Evolutionary conservation across 2,888 invertebrate species (phyloP), one percentile per base, ranked within the genome.

Genomic region (Platycheirus rosarum): DNA sequence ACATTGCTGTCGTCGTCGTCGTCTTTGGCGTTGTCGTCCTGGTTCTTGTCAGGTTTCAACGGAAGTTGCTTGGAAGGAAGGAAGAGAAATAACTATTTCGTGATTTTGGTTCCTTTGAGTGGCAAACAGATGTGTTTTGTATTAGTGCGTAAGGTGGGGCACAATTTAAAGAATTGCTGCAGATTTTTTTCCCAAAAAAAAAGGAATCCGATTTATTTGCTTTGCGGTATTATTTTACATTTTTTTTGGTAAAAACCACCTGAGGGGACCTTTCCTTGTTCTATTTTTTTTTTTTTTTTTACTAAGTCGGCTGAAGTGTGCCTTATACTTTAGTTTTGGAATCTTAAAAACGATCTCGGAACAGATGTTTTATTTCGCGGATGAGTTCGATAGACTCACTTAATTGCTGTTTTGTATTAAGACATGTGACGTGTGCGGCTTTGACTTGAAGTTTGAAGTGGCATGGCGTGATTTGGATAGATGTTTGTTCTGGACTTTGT

Each of bases 321-420:
- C 71, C 77, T 60, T 35, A 49, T 49, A 44, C n/a, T n/a, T n/a
- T 37, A 57, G 69, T 51, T 51, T 42, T 60, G 49, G 29, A 70
- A 48, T 51, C 53, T n/a, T 9, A 35, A 48, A 32, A 62, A 75
- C 26, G 20, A 66, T 48, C 65, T 1, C n/a, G 13, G 26, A 71
- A 76, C 82, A 82, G 82, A 76, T 82, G 82, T 71, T 82, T 71
- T 62, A 76, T 76, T 82, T 76, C 55, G 76, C 71, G 68, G 77
- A 77, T 44, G 68, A 73, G 66, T 68, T 71, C 71, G 63, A 62
- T 68, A 65, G 70, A 80, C 53, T 65, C 70, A 60, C 55, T 76
- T 35, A 62, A 48, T 16, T 32, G 46, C 55, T 62, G 68, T 53
- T 68, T 73, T 76, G 68, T 14, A 37, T 82, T 71, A 26, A 32